A percentile compares a stretch with the other conserved stretches of the same genome.
These are phyloP conservation scores for Anarrhichthys ocellatus DNA, from an alignment of 2,113 vertebrate species.

Conservation along the genomic window DNA sequence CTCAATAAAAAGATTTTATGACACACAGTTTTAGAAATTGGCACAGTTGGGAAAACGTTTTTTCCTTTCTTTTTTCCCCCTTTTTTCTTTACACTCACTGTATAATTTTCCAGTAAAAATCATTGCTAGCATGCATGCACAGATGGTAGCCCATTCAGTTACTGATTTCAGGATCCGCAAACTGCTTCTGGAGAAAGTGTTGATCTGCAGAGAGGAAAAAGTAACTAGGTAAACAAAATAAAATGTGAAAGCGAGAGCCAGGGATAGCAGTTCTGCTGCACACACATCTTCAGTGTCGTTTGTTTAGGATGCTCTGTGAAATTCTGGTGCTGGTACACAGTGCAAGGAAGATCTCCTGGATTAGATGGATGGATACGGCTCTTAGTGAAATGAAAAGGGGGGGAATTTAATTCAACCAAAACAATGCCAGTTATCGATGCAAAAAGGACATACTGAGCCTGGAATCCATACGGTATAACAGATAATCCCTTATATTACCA, in stretches of 20 bases:
- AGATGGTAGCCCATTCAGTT: slow-evolving; percentile 27
- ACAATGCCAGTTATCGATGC: neutral
- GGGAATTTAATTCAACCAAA: neutral
- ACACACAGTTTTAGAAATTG: slow-evolving; percentile 9
- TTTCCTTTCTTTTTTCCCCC: neutral
- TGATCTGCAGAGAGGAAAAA: slow-evolving; percentile 26
- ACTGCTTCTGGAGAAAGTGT: slow-evolving; percentile 13
- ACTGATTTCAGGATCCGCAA: slow-evolving; percentile 17
- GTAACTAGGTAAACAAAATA: slow-evolving; percentile 25
- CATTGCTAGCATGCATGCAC: slow-evolving; percentile 1
- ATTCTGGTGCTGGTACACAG: slow-evolving; percentile 1
- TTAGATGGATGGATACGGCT: slow-evolving; percentile 9
- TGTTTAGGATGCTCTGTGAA: slow-evolving; percentile 23
- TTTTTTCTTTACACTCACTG: neutral
- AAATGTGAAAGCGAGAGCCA: slow-evolving; percentile 34
- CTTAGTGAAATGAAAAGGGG: neutral
- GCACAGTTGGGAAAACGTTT: neutral
- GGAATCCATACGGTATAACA: neutral
- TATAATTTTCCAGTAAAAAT: slow-evolving; percentile 23
- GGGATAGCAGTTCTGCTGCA: neutral
- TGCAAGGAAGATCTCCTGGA: neutral
- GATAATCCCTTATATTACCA: neutral
- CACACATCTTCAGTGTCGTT: slow-evolving; percentile 35
- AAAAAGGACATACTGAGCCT: neutral
- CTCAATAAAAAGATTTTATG: slow-evolving; percentile 27